phyloP scores from a whole-genome alignment of 2,113 vertebrate genomes.

The Podiceps cristatus region DNA sequence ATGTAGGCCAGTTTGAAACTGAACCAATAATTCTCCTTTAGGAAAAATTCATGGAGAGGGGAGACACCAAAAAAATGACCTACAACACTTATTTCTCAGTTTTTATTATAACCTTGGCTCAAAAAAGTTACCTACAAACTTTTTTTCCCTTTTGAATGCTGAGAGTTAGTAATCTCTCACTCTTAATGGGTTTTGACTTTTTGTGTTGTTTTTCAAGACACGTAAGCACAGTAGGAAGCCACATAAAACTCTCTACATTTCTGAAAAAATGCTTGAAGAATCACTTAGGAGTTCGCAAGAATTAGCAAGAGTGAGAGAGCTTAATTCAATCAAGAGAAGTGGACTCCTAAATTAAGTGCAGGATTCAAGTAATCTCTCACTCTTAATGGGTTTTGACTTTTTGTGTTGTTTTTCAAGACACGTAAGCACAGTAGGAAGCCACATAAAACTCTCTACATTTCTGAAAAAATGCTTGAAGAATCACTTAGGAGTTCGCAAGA shows the following conservation, averaged over 20 bases:
- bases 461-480: conserved; percentile 31
- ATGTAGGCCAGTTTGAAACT: neutral
- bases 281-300: conserved; percentile 32
- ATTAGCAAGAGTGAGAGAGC: conserved; percentile 16
- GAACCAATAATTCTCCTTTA: neutral
- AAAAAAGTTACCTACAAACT: neutral
- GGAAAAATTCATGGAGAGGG: neutral
- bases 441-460: neutral
- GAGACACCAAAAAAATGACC: neutral
- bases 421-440: neutral
- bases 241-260: neutral
- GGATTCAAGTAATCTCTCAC: neutral
- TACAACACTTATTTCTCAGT: neutral
- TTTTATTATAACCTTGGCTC: neutral
- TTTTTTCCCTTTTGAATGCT: neutral
- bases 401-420: neutral
- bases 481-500: conserved; percentile 32
- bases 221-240: neutral
- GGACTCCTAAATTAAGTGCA: conserved; percentile 41
- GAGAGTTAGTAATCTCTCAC: neutral
- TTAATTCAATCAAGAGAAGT: conserved; percentile 63
- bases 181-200: conserved; percentile 2
- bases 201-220: neutral
- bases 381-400: conserved; percentile 2
- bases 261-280: conserved; percentile 31